Percentiles rank a stretch among this genome's conserved stretches.
phyloP scores from a whole-genome alignment of 2,113 vertebrate species.

The Pedionomus torquatus region DNA sequence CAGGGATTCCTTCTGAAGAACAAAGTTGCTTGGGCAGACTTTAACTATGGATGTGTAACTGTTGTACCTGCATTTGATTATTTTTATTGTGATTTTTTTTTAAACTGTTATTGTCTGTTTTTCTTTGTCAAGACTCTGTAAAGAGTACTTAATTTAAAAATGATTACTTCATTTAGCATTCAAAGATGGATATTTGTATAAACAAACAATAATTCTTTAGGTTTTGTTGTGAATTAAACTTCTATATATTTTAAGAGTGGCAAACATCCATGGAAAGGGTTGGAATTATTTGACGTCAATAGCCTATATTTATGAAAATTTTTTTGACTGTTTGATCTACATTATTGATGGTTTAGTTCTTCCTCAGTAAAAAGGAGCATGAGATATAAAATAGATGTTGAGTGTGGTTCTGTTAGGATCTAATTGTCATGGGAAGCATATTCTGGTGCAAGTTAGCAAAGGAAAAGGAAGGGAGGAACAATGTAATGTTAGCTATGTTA shows the following conservation, averaged over 20 bases:
- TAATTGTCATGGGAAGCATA: background rate
- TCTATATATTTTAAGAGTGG: background rate
- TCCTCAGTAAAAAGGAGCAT: background rate
- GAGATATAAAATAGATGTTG: background rate
- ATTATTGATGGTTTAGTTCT: background rate
- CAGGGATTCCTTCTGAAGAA: background rate
- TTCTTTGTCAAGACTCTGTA: background rate
- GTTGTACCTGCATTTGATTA: background rate
- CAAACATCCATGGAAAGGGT: background rate
- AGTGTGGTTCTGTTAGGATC: background rate
- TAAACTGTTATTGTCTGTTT: background rate
- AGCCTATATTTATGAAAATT: background rate
- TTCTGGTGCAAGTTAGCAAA: background rate
- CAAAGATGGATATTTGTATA: background rate
- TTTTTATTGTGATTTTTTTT: background rate
- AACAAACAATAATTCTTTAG: background rate
- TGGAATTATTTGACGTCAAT: background rate
- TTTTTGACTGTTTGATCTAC: background rate
- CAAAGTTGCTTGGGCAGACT: background rate
- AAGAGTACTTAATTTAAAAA: background rate
- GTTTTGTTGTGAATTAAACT: background rate
- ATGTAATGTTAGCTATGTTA: too few species aligned
- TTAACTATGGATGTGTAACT: background rate
- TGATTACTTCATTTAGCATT: fast-evolving
- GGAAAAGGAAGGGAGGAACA: background rate